phyloP scores from a whole-genome alignment of 2,113 vertebrate genomes.

The Eolophus roseicapilla region DNA sequence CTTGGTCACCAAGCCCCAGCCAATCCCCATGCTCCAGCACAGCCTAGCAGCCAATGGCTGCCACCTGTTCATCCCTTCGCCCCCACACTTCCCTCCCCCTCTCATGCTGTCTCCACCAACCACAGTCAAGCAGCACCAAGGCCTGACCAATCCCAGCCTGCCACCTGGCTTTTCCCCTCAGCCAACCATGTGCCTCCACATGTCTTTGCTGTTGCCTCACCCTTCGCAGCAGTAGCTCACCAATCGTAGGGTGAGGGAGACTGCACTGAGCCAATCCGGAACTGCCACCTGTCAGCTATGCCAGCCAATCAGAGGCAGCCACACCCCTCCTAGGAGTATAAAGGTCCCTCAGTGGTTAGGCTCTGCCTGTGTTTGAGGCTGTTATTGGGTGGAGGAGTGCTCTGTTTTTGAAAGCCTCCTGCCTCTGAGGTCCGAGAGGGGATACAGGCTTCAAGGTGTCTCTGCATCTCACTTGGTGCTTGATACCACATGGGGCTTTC shows the following conservation, averaged over 20 bases:
- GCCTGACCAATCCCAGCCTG: background rate
- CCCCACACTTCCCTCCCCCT: background rate
- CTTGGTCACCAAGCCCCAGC: background rate
- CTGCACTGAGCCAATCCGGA: background rate
- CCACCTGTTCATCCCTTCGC: background rate
- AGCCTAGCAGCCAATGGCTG: background rate
- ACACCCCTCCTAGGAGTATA: background rate
- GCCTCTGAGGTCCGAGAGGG: fast-evolving
- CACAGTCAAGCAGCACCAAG: background rate
- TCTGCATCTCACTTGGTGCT: background rate
- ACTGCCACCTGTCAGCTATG: background rate
- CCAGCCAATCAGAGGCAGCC: background rate
- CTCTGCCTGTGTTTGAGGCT: fast-evolving
- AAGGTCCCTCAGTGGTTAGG: fast-evolving
- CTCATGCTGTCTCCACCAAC: background rate
- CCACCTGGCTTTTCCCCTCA: fast-evolving
- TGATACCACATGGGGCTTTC: fast-evolving
- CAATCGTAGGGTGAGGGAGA: background rate
- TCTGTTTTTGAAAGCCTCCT: fast-evolving
- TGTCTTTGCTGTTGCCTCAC: background rate
- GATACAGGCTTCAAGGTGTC: fast-evolving
- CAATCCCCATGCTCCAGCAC: background rate
- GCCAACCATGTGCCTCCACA: background rate
- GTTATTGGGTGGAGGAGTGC: fast-evolving
- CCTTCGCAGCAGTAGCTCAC: background rate